A percentile compares a stretch with the other conserved stretches of the same genome.
These are phyloP conservation scores for Metopolophium dirhodum DNA, from an alignment of 1,140 invertebrate genomes.

Conservation along the genomic window DNA sequence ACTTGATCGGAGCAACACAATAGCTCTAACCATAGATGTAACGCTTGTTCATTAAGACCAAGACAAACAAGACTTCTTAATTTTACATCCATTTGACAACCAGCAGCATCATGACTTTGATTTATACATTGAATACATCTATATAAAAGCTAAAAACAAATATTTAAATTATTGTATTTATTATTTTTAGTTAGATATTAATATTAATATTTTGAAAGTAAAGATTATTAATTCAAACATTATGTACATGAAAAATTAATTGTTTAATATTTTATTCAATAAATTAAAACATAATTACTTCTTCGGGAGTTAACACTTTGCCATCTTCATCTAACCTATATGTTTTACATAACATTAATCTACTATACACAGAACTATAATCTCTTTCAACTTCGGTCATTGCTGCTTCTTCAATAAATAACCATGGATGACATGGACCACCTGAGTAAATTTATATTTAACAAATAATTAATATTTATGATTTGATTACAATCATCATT, in stretches of 20 bases:
- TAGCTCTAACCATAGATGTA: slow-evolving; percentile 98
- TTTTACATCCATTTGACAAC: slow-evolving; percentile 98
- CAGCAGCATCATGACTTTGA: slow-evolving; percentile 90
- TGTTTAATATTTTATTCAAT: background rate
- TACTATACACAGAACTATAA: slow-evolving; percentile 96
- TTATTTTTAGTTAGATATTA: background rate
- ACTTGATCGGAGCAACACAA: slow-evolving; percentile 94
- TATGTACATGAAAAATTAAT: background rate
- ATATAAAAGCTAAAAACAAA: slow-evolving; percentile 74
- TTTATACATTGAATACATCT: slow-evolving; percentile 96
- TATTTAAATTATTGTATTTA: slow-evolving; percentile 52
- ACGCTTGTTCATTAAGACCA: slow-evolving; percentile 93
- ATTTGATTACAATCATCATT: background rate
- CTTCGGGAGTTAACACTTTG: slow-evolving; percentile 97
- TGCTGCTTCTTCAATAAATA: slow-evolving; percentile 97
- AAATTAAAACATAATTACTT: slow-evolving; percentile 67
- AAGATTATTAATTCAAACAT: background rate
- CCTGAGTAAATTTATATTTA: slow-evolving; percentile 66
- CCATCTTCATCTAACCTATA: slow-evolving; percentile 98
- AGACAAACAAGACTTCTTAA: slow-evolving; percentile 92
- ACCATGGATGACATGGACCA: slow-evolving; percentile 95
- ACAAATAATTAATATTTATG: background rate
- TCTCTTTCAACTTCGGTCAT: slow-evolving; percentile 96
- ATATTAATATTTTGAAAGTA: background rate
- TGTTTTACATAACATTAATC: slow-evolving; percentile 96